Percentiles rank a stretch among this genome's conserved stretches.
phyloP scores from a whole-genome alignment of 2,113 vertebrate genomes.

The Petromus typicus region DNA sequence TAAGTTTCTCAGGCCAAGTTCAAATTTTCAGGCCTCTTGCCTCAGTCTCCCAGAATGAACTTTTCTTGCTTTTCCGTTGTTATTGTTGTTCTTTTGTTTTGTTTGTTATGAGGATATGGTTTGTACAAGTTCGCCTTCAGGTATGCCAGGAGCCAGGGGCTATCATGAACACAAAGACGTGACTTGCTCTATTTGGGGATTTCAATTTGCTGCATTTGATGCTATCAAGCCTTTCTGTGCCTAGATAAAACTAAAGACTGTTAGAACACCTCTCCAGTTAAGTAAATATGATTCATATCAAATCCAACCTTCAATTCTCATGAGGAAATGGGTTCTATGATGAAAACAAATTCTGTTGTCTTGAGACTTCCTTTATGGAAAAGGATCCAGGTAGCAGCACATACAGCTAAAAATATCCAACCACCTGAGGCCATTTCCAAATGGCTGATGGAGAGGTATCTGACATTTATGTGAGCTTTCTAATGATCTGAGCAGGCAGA shows the following conservation, averaged over 20 bases:
- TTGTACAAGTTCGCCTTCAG: neutral
- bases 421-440: neutral
- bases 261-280: neutral
- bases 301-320: neutral
- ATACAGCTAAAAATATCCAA: neutral
- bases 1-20: neutral
- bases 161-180: neutral
- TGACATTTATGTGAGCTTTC: neutral
- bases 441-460: accelerated
- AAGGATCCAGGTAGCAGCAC: neutral
- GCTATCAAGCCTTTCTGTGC: neutral
- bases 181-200: neutral
- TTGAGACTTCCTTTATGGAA: neutral
- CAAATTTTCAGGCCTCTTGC: neutral
- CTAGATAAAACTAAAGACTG: neutral
- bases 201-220: neutral
- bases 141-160: neutral
- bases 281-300: neutral
- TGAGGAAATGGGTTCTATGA: neutral
- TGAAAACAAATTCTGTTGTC: neutral
- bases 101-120: neutral
- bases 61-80: neutral
- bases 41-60: neutral
- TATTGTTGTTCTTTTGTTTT: neutral
- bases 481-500: neutral